Evolutionary conservation across 2,113 vertebrate genomes (phyloP).

Genomic region (Dunckerocampus dactyliophorus): DNA sequence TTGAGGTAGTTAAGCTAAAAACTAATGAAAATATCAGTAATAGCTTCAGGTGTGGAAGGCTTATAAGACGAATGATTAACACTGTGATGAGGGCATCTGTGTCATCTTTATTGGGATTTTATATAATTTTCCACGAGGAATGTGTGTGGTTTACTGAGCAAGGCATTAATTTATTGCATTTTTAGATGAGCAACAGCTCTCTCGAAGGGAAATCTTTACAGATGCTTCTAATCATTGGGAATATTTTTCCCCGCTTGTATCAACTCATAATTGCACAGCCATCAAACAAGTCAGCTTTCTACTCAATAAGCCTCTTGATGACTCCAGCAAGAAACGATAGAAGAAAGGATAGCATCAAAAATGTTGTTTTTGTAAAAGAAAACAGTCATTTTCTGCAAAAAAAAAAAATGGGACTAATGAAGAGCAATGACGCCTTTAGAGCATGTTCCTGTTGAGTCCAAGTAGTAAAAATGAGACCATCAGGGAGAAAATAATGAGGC

Average conservation of each 20-base stretch:
- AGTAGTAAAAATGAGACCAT: slow-evolving; percentile 3
- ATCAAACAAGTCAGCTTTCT: slow-evolving; percentile 21
- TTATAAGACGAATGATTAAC: background rate
- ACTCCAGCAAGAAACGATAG: slow-evolving; percentile 10
- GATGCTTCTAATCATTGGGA: background rate
- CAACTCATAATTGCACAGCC: slow-evolving; percentile 15
- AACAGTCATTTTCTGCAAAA: background rate
- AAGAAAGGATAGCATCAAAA: slow-evolving; percentile 7
- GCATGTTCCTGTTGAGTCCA: slow-evolving; percentile 16
- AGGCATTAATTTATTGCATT: too few species aligned
- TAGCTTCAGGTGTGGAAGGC: too few species aligned
- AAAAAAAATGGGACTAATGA: slow-evolving; percentile 17
- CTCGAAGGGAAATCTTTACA: background rate
- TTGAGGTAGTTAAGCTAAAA: background rate
- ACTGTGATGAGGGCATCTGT: background rate
- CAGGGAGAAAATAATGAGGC: slow-evolving; percentile 36
- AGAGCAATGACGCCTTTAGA: slow-evolving; percentile 33
- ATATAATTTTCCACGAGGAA: background rate
- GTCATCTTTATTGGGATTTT: background rate
- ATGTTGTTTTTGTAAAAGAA: slow-evolving; percentile 16
- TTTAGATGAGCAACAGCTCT: too few species aligned
- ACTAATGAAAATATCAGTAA: background rate
- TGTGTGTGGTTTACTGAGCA: too few species aligned
- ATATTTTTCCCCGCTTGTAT: slow-evolving; percentile 18
- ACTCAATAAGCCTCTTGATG: background rate